Conservation (phyloP, 2,888 invertebrate species). For the Branchipolynoe longqiensis region DNA sequence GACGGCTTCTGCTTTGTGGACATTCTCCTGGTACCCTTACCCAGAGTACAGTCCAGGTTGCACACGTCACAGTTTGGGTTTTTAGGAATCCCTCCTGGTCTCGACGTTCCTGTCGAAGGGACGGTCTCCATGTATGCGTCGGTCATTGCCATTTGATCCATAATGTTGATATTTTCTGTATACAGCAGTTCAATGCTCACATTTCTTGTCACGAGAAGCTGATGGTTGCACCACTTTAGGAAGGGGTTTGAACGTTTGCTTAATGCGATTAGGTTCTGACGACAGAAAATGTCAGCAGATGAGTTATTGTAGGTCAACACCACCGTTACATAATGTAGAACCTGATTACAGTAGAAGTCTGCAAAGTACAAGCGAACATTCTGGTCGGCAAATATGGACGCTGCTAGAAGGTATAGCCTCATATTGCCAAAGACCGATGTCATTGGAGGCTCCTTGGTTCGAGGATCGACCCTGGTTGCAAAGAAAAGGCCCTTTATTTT, state of each 20-base stretch:
- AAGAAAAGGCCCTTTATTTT: slow-evolving; percentile 10
- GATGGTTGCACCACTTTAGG: not conserved
- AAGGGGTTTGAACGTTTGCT: not conserved
- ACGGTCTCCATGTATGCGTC: not conserved
- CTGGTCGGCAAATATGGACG: not conserved
- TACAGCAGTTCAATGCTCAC: slow-evolving; percentile 19
- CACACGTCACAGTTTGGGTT: not conserved
- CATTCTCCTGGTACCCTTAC: too few relatives aligned
- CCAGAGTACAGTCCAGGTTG: too few relatives aligned
- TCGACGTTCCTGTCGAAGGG: not conserved
- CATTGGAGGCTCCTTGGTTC: not conserved
- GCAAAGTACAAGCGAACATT: not conserved
- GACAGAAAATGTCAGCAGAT: not conserved
- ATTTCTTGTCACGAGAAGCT: not conserved
- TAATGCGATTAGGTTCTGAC: not conserved
- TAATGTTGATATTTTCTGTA: too few relatives aligned
- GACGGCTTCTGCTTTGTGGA: too few relatives aligned
- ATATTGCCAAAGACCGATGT: not conserved
- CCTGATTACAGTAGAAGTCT: slow-evolving; percentile 17
- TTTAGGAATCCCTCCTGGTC: not conserved
- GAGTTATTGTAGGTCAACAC: not conserved
- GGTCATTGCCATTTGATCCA: not conserved
- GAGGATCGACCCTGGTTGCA: not conserved
- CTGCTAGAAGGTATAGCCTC: not conserved
- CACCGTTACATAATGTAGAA: not conserved